Percentiles rank a stretch among this genome's conserved stretches.
phyloP scores from a whole-genome alignment of 2,113 vertebrate genomes.

The Vulpes ferrilata region DNA sequence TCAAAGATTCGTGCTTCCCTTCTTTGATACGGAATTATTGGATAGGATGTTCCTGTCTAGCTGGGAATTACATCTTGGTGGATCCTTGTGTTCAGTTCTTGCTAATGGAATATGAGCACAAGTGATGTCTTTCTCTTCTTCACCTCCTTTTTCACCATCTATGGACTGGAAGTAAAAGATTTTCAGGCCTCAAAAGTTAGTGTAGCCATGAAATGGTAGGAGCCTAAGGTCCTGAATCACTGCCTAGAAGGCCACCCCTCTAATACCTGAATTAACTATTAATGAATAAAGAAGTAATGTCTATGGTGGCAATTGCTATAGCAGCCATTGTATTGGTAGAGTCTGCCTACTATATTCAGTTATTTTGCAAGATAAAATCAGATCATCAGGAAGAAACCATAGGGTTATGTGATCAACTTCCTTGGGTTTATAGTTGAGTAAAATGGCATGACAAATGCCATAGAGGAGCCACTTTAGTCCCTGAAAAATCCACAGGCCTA shows the following conservation, averaged over 20 bases:
- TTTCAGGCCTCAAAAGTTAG: neutral
- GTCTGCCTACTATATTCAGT: neutral
- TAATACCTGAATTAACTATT: neutral
- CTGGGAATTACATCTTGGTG: neutral
- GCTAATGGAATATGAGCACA: neutral
- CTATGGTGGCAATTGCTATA: neutral
- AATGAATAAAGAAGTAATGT: neutral
- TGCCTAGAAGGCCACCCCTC: neutral
- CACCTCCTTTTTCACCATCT: neutral
- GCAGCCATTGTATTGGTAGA: neutral
- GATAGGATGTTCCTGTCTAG: neutral
- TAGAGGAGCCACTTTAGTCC: neutral
- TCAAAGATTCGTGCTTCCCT: neutral
- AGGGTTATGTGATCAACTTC: neutral
- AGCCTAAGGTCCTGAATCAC: neutral
- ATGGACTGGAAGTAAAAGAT: neutral
- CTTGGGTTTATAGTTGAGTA: neutral
- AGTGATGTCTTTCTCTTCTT: neutral
- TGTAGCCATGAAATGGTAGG: neutral
- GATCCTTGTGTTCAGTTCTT: neutral
- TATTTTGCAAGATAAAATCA: constrained; percentile 13
- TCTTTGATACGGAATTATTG: neutral
- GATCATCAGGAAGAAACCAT: neutral
- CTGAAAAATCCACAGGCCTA: neutral
- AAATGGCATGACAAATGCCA: neutral